A percentile compares a stretch with the other conserved stretches of the same genome.
Evolutionary conservation across 30 jellyfish, hydroid and myxozoan genomes (phyloP).

Genomic region (Turritopsis rubra): DNA sequence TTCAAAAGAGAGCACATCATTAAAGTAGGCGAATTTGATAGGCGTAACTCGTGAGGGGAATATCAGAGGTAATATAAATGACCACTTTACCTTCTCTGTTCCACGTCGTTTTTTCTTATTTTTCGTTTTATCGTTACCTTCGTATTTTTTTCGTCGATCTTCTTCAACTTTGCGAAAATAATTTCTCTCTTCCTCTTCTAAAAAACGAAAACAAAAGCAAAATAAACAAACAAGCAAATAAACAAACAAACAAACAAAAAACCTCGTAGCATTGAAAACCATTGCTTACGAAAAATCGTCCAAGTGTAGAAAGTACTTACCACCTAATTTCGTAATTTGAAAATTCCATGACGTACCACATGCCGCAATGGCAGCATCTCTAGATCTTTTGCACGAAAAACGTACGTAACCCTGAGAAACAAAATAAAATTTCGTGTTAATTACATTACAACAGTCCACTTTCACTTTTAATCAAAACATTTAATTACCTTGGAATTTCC

Average conservation of each 20-base stretch:
- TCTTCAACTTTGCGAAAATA: background rate
- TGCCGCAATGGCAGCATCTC: background rate
- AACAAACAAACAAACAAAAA: background rate
- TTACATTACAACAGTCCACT: too few species aligned
- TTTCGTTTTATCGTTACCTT: background rate
- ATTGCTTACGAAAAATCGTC: background rate
- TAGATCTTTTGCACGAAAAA: background rate
- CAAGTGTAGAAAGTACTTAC: background rate
- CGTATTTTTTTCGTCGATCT: background rate
- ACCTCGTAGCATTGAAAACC: too few species aligned
- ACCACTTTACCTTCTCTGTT: background rate
- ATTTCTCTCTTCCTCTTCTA: background rate
- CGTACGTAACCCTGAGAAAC: background rate
- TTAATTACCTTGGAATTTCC: background rate
- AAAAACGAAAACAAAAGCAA: background rate
- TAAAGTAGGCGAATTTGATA: too few species aligned
- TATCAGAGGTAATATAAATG: too few species aligned
- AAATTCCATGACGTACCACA: background rate
- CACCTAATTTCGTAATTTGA: background rate
- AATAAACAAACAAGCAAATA: background rate
- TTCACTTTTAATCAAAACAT: too few species aligned
- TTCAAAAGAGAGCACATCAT: too few species aligned
- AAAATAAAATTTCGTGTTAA: too few species aligned
- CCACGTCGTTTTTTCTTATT: background rate
- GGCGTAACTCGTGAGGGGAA: too few species aligned